These are phyloP conservation scores for Aphidius colemani DNA, from an alignment of 2,888 invertebrate species.

Conservation along the genomic window DNA sequence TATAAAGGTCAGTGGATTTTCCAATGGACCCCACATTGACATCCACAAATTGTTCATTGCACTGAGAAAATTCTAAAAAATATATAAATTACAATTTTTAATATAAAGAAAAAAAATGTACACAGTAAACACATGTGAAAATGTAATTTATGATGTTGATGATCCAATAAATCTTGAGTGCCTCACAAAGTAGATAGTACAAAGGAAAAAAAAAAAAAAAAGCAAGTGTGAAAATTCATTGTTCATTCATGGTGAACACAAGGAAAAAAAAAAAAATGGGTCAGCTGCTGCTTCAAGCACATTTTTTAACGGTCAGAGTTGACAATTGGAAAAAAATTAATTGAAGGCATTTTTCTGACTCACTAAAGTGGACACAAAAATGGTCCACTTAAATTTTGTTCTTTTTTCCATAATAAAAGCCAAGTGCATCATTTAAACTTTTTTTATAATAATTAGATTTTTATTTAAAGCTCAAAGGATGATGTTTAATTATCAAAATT, in stretches of 20 bases:
- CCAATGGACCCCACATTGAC: constrained; percentile 62
- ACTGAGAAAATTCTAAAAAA: constrained; percentile 66
- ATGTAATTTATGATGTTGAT: background rate
- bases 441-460: background rate
- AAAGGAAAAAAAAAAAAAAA: background rate
- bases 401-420: background rate
- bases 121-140: background rate
- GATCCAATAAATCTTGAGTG: background rate
- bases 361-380: background rate
- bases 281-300: background rate
- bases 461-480: too few relatives aligned
- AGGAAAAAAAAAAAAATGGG: background rate
- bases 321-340: background rate
- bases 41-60: constrained; percentile 68
- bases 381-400: background rate
- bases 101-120: too few relatives aligned
- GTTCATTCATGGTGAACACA: too few relatives aligned
- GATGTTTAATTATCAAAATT: too few relatives aligned
- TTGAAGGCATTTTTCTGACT: background rate
- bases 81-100: background rate
- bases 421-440: background rate
- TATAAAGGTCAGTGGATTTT: constrained; percentile 68
- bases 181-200: background rate
- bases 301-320: background rate
- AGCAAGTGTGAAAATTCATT: background rate